phyloP scores from a whole-genome alignment of 2,888 invertebrate genomes.

The Drosophila bunnanda region DNA sequence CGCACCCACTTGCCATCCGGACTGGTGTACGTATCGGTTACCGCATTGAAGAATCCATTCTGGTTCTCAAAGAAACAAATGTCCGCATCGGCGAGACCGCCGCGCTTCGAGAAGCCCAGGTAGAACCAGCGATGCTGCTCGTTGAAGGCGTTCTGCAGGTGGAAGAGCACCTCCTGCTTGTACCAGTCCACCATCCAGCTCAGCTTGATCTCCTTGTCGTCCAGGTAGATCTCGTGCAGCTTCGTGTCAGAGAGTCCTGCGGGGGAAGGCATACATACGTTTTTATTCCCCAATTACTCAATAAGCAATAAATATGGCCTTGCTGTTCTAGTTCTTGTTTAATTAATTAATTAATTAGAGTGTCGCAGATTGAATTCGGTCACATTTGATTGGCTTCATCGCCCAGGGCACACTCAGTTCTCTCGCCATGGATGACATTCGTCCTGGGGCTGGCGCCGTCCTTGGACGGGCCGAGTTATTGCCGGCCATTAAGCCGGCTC shows the following conservation, averaged over 20 bases:
- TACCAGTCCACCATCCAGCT: constrained; percentile 85
- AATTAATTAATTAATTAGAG: constrained; percentile 21
- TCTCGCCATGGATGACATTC: neutral
- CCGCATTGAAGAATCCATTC: constrained; percentile 84
- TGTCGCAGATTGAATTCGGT: constrained; percentile 8
- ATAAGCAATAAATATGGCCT: neutral
- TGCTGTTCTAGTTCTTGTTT: too few species aligned
- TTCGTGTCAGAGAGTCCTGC: constrained; percentile 84
- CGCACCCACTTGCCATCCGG: constrained; percentile 87
- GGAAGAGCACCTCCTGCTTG: constrained; percentile 85
- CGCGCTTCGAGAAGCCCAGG: constrained; percentile 94
- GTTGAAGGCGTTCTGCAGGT: constrained; percentile 84
- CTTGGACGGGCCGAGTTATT: constrained; percentile 53
- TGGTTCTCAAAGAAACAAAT: constrained; percentile 91
- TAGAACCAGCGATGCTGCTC: constrained; percentile 90
- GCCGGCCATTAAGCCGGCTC: constrained; percentile 63
- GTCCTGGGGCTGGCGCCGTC: neutral
- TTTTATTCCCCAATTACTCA: neutral
- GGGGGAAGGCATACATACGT: neutral
- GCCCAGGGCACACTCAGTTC: neutral
- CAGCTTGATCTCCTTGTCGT: constrained; percentile 84
- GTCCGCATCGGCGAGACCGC: constrained; percentile 90
- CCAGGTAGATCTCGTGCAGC: constrained; percentile 83
- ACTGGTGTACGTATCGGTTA: constrained; percentile 90
- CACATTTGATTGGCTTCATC: neutral